Base-by-base conservation (phyloP, 1,140 invertebrate species). In the Probaryconus sp. region DNA sequence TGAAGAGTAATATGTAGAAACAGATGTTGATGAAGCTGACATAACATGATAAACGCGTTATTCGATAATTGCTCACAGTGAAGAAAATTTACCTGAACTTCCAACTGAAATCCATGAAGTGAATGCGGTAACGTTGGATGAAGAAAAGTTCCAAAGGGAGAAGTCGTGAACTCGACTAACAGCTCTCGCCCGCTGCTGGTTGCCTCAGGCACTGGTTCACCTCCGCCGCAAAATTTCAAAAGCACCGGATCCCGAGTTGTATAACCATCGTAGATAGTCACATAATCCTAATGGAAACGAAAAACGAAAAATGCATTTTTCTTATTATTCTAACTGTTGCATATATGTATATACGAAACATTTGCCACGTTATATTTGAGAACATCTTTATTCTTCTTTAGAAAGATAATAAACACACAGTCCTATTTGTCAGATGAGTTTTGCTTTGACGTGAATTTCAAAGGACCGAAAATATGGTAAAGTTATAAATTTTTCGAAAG, bases 201-300 rank as follows among this genome's bases (percentile, higher is more conserved):
- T 9, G 94, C 92, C 78, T 93, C 91, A 0, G 95, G 94, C 18
- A 96, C 92, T 0, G 93, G 90, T 76, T 94, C 92, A 26, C 95
- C 95, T n/a, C 91, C 91, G 1, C 95, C 95, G 80, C 96, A 97
- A 83, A 97, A 96, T 86, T 95, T 95, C 63, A 96, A 87, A 68
- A 97, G 92, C 56, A 96, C 92, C 3, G 95, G 94, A 85, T 96
- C 94, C 73, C 94, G 89, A 3, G 94, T 96, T 47, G 94, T 96
- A 78, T 95, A 95, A 26, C 96, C 94, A 81, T 97, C 95, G 87
- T 96, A 97, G 21, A 97, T 92, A 3, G 94, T 95, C 48, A 96
- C 93, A 85, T 95, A 95, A 85, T 96, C 95, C 84, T 94, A 89
- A 30, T 53, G 50, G 5, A 50, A 40, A 17, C 2, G 14, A 67